Conservation (phyloP, 2,888 invertebrate species). For the Galeopsomyia nigrocyanea region DNA sequence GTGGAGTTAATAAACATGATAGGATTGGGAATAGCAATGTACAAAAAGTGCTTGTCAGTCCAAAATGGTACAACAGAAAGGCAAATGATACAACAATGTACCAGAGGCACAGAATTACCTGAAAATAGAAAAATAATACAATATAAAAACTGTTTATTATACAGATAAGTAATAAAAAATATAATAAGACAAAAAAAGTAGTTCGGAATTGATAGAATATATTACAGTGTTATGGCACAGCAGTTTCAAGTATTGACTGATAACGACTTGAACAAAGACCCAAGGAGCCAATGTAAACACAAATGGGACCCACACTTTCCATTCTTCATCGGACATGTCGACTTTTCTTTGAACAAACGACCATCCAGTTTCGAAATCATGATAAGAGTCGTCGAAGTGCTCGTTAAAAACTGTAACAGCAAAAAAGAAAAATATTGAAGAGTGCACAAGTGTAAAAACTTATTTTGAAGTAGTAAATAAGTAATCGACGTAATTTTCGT, state of each 20-base stretch:
- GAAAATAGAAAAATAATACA: slow-evolving; percentile 24
- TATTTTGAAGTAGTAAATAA: too few species aligned
- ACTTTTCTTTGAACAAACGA: slow-evolving; percentile 71
- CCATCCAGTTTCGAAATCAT: slow-evolving; percentile 75
- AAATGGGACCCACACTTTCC: slow-evolving; percentile 76
- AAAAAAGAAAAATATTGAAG: too few species aligned
- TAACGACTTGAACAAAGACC: slow-evolving; percentile 71
- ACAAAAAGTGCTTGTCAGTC: slow-evolving; percentile 70
- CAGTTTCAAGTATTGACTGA: slow-evolving; percentile 69
- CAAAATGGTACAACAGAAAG: slow-evolving; percentile 71
- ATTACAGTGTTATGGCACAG: slow-evolving; percentile 56
- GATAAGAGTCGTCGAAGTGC: slow-evolving; percentile 65
- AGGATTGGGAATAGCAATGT: slow-evolving; percentile 73
- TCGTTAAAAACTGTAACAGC: slow-evolving; percentile 64
- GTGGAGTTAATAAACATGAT: slow-evolving; percentile 70
- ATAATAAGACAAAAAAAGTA: too few species aligned
- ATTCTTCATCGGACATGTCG: slow-evolving; percentile 81
- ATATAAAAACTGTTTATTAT: too few species aligned
- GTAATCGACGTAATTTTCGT: too few species aligned
- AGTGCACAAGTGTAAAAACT: too few species aligned
- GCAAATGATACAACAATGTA: slow-evolving; percentile 71
- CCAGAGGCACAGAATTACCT: slow-evolving; percentile 71
- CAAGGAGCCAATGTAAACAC: slow-evolving; percentile 72
- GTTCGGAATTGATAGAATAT: slow-evolving; percentile 1
- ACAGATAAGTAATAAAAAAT: too few species aligned